A percentile compares a stretch with the other conserved stretches of the same genome.
Conservation (phyloP, 1,140 invertebrate species). For the Glossosoma conforme region DNA sequence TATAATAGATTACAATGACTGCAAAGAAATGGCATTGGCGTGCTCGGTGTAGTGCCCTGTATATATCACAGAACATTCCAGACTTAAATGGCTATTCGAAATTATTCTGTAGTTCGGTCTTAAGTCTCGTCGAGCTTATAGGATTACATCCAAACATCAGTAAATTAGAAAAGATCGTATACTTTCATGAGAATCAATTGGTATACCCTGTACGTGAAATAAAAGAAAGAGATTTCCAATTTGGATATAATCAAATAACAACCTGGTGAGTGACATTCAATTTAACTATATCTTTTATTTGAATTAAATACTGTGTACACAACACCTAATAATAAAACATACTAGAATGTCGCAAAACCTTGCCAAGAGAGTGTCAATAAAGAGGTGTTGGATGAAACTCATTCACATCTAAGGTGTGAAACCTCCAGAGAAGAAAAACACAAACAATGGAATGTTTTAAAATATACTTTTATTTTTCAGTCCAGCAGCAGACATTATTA, state of each 20-base stretch:
- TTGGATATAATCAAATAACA: conserved; percentile 72
- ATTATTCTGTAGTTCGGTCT: conserved; percentile 67
- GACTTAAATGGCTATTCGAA: conserved; percentile 47
- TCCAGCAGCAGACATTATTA: conserved; percentile 62
- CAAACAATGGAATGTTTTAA: no score
- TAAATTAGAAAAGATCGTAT: conserved; percentile 60
- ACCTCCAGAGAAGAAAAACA: no score
- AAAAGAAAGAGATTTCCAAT: conserved; percentile 71
- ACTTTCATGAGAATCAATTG: conserved; percentile 79
- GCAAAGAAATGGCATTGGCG: conserved; percentile 80
- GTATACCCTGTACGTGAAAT: conserved; percentile 64
- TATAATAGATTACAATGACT: conserved; percentile 54
- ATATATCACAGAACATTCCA: conserved; percentile 59
- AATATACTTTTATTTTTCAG: conserved; percentile 50
- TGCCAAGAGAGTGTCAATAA: no score
- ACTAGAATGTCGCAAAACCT: no score
- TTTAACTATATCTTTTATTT: conserved; percentile 12
- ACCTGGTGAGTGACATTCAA: conserved; percentile 56
- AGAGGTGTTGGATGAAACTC: no score
- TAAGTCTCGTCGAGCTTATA: conserved; percentile 66
- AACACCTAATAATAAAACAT: no score
- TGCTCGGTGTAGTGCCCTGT: conserved; percentile 62
- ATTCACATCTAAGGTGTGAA: no score
- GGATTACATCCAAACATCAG: conserved; percentile 61
- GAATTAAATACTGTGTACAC: not conserved